phyloP scores from a whole-genome alignment of 2,797 vertebrate genomes.

The Passerculus sandwichensis region DNA sequence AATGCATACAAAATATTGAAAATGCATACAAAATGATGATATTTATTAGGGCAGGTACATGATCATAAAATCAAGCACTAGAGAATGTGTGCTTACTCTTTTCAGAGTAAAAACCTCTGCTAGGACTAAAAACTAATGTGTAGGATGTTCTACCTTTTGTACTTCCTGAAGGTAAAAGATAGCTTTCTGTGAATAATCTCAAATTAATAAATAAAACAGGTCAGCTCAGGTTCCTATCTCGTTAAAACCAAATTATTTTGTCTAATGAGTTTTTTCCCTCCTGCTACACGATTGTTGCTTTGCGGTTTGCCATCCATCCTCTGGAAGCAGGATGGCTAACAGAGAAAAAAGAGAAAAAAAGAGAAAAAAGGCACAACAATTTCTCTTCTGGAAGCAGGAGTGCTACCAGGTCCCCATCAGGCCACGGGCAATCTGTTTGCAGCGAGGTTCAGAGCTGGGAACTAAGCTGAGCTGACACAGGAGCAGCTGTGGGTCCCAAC shows the following conservation, averaged over 20 bases:
- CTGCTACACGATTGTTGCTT: not conserved
- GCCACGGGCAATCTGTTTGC: not conserved
- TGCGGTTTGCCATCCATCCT: not conserved
- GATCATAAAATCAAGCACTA: not conserved
- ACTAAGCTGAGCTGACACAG: conserved; percentile 29
- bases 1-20: not conserved
- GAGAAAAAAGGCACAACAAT: not conserved
- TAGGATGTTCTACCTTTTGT: not conserved
- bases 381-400: not conserved
- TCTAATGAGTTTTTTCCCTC: not conserved
- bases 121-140: not conserved
- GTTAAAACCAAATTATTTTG: not conserved
- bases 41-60: not conserved
- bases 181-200: not conserved
- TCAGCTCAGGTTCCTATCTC: not conserved
- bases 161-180: not conserved
- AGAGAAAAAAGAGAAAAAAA: not conserved
- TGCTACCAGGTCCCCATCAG: not conserved
- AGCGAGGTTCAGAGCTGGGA: not conserved
- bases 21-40: not conserved
- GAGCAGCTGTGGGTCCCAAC: conserved; percentile 1
- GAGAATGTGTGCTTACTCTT: fast-evolving
- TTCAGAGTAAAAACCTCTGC: not conserved
- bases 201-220: not conserved
- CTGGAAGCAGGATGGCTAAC: not conserved